Base-by-base conservation (phyloP, 1,140 invertebrate species). In the Nasonia vitripennis region DNA sequence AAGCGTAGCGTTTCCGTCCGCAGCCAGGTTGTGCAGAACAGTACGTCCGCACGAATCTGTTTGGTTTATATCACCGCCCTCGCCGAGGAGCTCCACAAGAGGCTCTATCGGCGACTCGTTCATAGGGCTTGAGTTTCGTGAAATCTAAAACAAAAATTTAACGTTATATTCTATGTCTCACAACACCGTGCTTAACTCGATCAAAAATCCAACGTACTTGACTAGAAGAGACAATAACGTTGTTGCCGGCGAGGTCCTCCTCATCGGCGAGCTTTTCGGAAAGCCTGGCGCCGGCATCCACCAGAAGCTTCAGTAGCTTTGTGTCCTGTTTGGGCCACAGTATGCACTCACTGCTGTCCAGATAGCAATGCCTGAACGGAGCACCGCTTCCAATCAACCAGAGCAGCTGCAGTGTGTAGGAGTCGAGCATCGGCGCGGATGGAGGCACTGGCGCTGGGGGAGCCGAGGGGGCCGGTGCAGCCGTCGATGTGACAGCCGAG, bases 1-100 rank as follows among this genome's bases (percentile, higher is more conserved):
- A 14, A 96, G 89, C 73, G 94, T 94, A 70, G 95, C 94, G 89
- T 96, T 95, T 34, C 96, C 96, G 90, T 97, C 96, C 78, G 96
- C 96, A 74, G 95, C 95, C n/a, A 96, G 94, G 77, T 95, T 96
- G 90, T 97, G 96, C 51, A 97, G 94, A 55, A 96, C 91, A 2
- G 96, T 96, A 87, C 96, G 94, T 85, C 96, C 96, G 88, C 95
- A 95, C 87, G 94, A 95, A 88, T 94, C 94, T 51, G 94, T 91
- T 85, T 92, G 91, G 89, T 93, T 93, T 85, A 93, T 93, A 87
- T 93, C 92, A 11, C 92, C 92, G 74, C 90, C 92, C 80, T 93
- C 92, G 37, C 92, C 93, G 37, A 93, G 91, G 10, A 93, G 89
- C 81, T 93, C 93, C n/a, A 90, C 91, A 81, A 93, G 87, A 62